Evolutionary conservation across 2,113 vertebrate species (phyloP), one percentile per base, ranked within the genome.

Genomic region (Martes martes): DNA sequence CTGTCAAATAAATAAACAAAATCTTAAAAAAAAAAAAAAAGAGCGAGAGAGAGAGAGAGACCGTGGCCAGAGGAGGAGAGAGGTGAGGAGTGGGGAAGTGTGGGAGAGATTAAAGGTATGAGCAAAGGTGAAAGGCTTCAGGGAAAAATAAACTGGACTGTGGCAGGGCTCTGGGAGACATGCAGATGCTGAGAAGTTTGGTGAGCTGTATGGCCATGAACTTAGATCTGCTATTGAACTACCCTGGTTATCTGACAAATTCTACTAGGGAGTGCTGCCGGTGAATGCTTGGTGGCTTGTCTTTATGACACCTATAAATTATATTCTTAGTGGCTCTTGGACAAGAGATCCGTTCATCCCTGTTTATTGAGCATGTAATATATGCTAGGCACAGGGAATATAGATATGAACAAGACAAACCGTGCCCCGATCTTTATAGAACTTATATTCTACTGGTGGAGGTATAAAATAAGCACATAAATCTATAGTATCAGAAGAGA

Each of bases 61-160:
- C 28, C 15, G 5, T 0, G 16, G 65, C 69, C 55, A 19, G 15
- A 28, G 69, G n/a, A 81, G 52, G 26, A 89, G 50, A 67, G 28
- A 52, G 2, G 3, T 6, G 39, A 50, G 11, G 28, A 5, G 5
- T 7, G 18, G 57, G 24, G 11, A 23, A 0, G 16, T 7, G 5
- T 1, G 5, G 10, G 39, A 55, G 67, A n/a, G 50, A 88, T 11
- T 14, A 26, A 50, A 92, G 78, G 31, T 14, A 36, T 31, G 45
- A 33, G 47, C 73, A 19, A 14, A 16, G 8, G n/a, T 15, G 36
- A 96, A 76, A 61, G n/a, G 23, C 50, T 65, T 73, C 79, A 14
- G 18, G 67, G 47, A 73, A 47, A 73, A 94, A n/a, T 26, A 45
- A 74, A 6, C 1, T 6, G 36, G 21, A 18, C 47, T 11, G 2